Evolutionary conservation across 2,888 invertebrate genomes (phyloP), one percentile per base, ranked within the genome.

Genomic region (Lingula anatina): DNA sequence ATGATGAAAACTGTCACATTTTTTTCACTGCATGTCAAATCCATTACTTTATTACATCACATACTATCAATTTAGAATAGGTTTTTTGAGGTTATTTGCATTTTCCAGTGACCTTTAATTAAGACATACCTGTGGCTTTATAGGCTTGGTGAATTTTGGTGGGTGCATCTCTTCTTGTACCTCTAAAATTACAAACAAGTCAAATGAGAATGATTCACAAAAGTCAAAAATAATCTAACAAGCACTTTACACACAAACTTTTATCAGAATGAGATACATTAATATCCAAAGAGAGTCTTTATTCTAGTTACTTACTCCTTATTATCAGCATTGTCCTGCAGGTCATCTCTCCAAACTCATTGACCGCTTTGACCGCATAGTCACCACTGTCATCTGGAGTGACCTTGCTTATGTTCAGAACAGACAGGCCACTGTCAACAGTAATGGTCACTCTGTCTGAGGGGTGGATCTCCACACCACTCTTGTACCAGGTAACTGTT

Each of bases 291-390:
- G n/a, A n/a, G n/a, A n/a, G n/a, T n/a, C n/a, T n/a, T n/a, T n/a
- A n/a, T n/a, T n/a, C n/a, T n/a, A n/a, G n/a, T n/a, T n/a, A 66
- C 70, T 64, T 61, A 75, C 75, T 64, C 55, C 61, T 72, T 37
- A 76, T 67, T 55, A 66, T 61, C 5, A 76, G 63, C 26, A 68
- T 65, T 0, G 73, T 70, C 50, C 60, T 68, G 51, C 73, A 72
- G 25, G 62, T 62, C 24, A 62, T 62, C 27, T 64, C 64, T 46
- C 97, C 97, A 87, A 92, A 92, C 70, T 87, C 89, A 73, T 99
- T 99, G 3, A 89, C 89, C 9, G 72, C 73, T 38, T 64, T 62
- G 57, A 73, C 73, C 18, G 67, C 56, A 51, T 76, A 76, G 44
- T 92, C 81, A 25, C 94, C 95, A 38, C 90, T 87, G 75, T 97